Percentiles rank a stretch among this genome's conserved stretches.
These are phyloP conservation scores for Icerya purchasi DNA, from an alignment of 2,888 invertebrate species.

Conservation along the genomic window DNA sequence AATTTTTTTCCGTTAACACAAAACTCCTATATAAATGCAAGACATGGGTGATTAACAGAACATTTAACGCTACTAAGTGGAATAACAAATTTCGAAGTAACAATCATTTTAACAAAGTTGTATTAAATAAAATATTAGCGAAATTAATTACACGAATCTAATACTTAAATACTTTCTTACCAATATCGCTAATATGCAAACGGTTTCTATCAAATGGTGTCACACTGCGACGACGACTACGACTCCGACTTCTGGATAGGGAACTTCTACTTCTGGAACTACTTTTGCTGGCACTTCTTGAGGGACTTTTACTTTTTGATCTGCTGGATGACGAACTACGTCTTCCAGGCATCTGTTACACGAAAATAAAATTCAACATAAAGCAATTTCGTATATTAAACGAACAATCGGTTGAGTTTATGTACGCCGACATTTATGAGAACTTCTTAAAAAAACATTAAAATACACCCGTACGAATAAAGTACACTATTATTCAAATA, in stretches of 20 bases:
- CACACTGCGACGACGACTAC: conserved; percentile 13
- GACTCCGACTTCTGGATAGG: conserved; percentile 13
- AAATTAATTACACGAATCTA: too few species aligned
- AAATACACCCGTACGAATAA: too few species aligned
- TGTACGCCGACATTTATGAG: too few species aligned
- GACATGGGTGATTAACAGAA: background rate
- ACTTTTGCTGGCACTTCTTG: conserved; percentile 11
- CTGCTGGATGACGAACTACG: conserved; percentile 13
- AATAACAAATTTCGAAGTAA: too few species aligned
- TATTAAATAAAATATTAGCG: too few species aligned
- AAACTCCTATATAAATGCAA: too few species aligned
- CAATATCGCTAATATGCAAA: conserved; percentile 17
- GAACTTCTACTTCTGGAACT: conserved; percentile 13
- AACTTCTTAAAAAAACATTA: too few species aligned
- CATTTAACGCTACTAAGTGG: background rate
- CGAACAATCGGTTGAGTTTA: too few species aligned
- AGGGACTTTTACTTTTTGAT: conserved; percentile 15
- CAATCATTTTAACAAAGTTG: background rate
- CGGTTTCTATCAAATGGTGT: conserved; percentile 16
- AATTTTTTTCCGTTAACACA: too few species aligned
- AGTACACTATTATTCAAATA: too few species aligned
- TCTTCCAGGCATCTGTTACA: conserved; percentile 9
- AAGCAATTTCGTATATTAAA: too few species aligned
- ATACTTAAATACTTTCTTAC: too few species aligned
- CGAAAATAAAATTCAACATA: background rate